Conservation (phyloP, 2,888 invertebrate species). For the Drosophila kanekoi region DNA sequence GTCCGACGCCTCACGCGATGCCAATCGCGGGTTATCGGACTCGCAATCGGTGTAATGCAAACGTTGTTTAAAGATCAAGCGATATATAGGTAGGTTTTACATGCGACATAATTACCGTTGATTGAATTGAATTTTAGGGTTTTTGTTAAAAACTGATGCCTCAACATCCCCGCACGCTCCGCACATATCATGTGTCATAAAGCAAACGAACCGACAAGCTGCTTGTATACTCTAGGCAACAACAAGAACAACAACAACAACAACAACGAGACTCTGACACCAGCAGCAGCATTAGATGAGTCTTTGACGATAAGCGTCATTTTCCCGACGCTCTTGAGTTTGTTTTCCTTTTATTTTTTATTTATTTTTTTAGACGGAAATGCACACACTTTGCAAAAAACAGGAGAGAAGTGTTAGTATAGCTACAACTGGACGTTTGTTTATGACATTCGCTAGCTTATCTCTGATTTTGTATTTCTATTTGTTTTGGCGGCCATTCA, state of each 20-base stretch:
- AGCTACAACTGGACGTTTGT: constrained; percentile 24
- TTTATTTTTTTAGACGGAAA: constrained; percentile 51
- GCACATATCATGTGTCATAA: constrained; percentile 72
- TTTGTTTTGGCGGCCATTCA: constrained; percentile 36
- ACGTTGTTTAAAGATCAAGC: constrained; percentile 31
- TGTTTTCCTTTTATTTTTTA: neutral
- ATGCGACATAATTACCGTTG: constrained; percentile 80
- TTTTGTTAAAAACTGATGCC: constrained; percentile 59
- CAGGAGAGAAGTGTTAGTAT: neutral
- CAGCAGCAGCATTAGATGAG: constrained; percentile 32
- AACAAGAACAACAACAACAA: neutral
- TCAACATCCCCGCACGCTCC: constrained; percentile 27
- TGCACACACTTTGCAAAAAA: constrained; percentile 35
- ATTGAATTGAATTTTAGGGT: constrained; percentile 56
- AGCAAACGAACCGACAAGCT: constrained; percentile 52
- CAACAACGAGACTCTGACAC: constrained; percentile 1
- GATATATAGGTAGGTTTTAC: constrained; percentile 15
- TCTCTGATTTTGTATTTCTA: constrained; percentile 29
- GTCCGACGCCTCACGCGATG: constrained; percentile 12
- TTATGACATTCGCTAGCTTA: constrained; percentile 13
- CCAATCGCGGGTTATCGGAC: constrained; percentile 21
- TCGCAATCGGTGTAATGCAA: constrained; percentile 47
- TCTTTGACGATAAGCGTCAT: constrained; percentile 49
- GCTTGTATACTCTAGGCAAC: constrained; percentile 12
- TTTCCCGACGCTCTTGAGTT: constrained; percentile 6